phyloP scores from a whole-genome alignment of 37 sponge, comb jelly and placozoan species.

The Halisarca cf. caerulea region DNA sequence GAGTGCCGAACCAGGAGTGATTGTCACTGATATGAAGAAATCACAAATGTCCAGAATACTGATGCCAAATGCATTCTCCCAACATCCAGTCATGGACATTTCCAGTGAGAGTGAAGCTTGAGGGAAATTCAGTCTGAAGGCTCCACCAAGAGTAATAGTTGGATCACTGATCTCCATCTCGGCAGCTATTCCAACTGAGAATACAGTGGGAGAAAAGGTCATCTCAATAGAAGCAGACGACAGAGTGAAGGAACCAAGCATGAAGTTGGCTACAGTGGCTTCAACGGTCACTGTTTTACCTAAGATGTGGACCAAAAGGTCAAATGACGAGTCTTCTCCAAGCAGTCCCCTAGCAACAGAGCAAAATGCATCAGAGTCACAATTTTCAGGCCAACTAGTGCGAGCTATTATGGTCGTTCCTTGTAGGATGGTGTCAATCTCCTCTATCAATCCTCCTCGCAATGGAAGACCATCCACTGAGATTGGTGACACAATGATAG shows the following conservation, averaged over 20 bases:
- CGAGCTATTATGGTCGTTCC: conserved; percentile 1
- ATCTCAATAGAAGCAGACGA: conserved; percentile 21
- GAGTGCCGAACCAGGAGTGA: conserved; percentile 22
- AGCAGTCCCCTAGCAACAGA: conserved; percentile 4
- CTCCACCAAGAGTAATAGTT: conserved; percentile 21
- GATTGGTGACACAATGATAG: conserved; percentile 11
- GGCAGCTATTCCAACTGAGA: conserved; percentile 16
- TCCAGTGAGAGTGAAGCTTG: conserved; percentile 10
- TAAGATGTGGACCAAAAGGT: conserved; percentile 1
- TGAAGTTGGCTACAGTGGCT: conserved; percentile 5
- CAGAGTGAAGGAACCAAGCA: conserved; percentile 9
- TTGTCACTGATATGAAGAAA: neutral
- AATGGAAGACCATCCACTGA: neutral
- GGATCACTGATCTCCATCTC: neutral
- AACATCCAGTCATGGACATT: conserved; percentile 35
- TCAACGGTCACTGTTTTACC: neutral
- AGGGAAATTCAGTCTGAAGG: neutral
- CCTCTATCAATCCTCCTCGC: neutral
- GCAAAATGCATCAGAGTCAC: conserved; percentile 25
- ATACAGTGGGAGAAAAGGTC: neutral
- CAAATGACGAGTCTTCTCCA: conserved; percentile 16
- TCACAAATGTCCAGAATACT: conserved; percentile 18
- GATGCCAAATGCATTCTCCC: conserved; percentile 30
- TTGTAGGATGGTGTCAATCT: neutral
- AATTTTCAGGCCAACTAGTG: neutral